Conservation (phyloP, 2,113 vertebrate species). For the Delphinapterus leucas region DNA sequence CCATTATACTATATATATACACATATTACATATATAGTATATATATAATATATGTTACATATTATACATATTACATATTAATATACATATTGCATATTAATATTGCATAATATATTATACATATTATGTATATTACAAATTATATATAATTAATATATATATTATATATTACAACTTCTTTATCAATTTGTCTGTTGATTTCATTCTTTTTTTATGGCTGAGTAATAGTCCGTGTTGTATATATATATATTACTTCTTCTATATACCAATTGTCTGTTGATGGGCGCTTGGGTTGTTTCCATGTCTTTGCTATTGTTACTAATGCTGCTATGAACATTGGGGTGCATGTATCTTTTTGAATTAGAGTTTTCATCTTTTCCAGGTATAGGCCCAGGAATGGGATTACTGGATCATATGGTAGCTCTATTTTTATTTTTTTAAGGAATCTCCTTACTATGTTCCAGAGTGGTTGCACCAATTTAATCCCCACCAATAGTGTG, state of each 20-base stretch:
- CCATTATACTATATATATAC: background rate
- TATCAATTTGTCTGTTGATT: background rate
- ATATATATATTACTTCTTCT: no score
- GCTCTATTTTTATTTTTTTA: background rate
- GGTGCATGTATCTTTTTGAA: background rate
- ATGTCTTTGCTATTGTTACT: background rate
- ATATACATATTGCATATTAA: no score
- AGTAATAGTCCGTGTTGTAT: background rate
- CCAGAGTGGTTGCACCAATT: background rate
- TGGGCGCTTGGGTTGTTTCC: background rate
- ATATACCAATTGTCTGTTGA: no score
- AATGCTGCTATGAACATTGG: background rate
- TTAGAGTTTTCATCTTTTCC: no score
- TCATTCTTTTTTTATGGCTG: background rate
- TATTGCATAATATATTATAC: no score
- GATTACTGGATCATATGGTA: background rate
- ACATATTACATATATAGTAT: background rate
- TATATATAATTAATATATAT: background rate
- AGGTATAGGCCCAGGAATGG: no score
- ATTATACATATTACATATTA: no score
- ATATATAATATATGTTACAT: no score
- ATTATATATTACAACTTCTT: background rate
- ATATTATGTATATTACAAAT: no score
- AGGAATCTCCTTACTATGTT: background rate
- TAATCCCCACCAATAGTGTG: background rate